Evolutionary conservation across 1,140 invertebrate genomes (phyloP), one percentile per base, ranked within the genome.

Genomic region (Zaprionus gabonicus): DNA sequence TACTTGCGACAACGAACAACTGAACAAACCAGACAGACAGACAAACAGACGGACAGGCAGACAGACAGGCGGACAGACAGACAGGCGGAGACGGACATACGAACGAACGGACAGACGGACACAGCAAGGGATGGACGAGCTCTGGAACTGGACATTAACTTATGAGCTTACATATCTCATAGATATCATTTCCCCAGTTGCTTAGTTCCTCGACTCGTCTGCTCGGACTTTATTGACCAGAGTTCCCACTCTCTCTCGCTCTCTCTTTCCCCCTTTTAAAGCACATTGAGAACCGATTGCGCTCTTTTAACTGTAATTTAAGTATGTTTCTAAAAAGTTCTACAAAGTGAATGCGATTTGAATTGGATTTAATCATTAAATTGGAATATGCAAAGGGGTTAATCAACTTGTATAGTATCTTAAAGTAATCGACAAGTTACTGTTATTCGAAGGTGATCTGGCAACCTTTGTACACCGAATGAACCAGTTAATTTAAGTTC

Each of bases 121-220:
- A 46, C n/a, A 23, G 10, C 6, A 12, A 49, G 46, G 20, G 10
- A 51, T 51, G 46, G 9, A 25, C 46, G 23, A 25, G 9, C 20
- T 23, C 46, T 23, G 46, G 46, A 67, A 67, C 38, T 56, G 63
- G 57, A 72, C 63, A 72, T 72, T 72, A 72, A 72, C 70, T 72
- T 65, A 76, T 71, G 69, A 67, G 63, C 70, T 72, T 27, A 65
- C 69, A 65, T 67, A 56, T 60, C 59, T 65, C 53, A 63, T 44
- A 59, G 57, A 69, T 74, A 69, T 56, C 63, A 56, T 55, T 41
- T 53, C 25, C 59, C 60, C 46, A 51, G 46, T 51, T 51, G 46
- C 46, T 51, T 51, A 51, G 12, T 25, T 17, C 41, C 23, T 44
- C 15, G 46, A 25, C 41, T 46, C 41, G 41, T 46, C 41, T 46